A percentile compares a stretch with the other conserved stretches of the same genome.
Evolutionary conservation across 1,140 invertebrate genomes (phyloP).

Genomic region (Cryptotermes secundus): DNA sequence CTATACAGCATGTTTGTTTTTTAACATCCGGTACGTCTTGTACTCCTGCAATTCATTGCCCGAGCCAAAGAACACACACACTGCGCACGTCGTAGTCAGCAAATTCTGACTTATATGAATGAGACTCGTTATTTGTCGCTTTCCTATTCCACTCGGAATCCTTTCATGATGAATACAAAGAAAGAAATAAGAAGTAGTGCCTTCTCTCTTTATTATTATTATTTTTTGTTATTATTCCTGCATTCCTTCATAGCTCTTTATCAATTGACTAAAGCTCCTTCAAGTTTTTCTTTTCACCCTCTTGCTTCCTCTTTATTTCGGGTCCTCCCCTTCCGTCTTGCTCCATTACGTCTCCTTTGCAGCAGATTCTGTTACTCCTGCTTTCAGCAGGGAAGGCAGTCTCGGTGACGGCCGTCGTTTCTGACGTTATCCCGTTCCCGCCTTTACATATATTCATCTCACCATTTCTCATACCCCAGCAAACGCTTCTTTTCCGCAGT

Average conservation of each 20-base stretch:
- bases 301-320: background rate
- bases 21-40: background rate
- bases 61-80: background rate
- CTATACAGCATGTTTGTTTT: background rate
- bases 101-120: background rate
- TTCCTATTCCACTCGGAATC: background rate
- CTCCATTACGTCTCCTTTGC: background rate
- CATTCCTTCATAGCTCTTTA: conserved; percentile 6
- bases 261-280: background rate
- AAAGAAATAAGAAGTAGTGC: background rate
- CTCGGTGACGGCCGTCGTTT: background rate
- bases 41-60: background rate
- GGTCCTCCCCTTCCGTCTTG: background rate
- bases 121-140: background rate
- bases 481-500: background rate
- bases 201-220: background rate
- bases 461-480: background rate
- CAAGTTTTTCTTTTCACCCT: background rate
- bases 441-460: background rate
- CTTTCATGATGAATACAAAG: background rate
- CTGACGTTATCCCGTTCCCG: background rate
- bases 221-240: conserved; percentile 6
- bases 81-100: background rate
- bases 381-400: background rate
- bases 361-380: background rate